Evolutionary conservation across 1,140 invertebrate genomes (phyloP), one percentile per base, ranked within the genome.

Genomic region (Melitaea cinxia): DNA sequence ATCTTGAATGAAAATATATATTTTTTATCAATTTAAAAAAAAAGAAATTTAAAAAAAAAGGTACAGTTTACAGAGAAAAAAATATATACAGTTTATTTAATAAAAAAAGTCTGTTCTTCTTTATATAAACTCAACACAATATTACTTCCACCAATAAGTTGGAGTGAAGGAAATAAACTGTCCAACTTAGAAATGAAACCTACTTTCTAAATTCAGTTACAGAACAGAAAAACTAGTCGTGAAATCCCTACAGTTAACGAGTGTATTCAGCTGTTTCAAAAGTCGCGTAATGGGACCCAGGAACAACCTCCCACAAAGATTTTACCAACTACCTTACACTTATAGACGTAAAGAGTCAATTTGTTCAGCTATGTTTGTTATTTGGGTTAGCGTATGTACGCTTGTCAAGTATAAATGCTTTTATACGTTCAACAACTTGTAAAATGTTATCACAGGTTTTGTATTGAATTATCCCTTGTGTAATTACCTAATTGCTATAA

Each of bases 161-260:
- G n/a, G 23, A 47, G 19, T 47, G 21, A 42, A 42, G 14, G 37
- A 14, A 47, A 23, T 47, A 57, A 64, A 57, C 42, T 17, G 33
- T 49, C 58, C 24, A 67, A 67, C 57, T 67, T 61, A 50, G 58
- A 55, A 52, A 61, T 52, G 47, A 65, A 56, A 61, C 65, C 64
- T 3, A 67, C 65, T 67, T 67, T 67, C 65, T 42, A 61, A 67
- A 67, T 67, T 67, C 65, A 67, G 57, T 67, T 67, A 67, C 58
- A 61, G 58, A 56, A 61, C 52, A 67, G 65, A 67, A 67, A 67
- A 67, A 67, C 57, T 67, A 67, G 57, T 67, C 53, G 58, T 58
- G 58, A 67, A 67, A 67, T 67, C 57, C 65, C 65, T 54, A 56
- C 58, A 49, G 65, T 67, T 67, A 67, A 67, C 65, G 65, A 67